phyloP scores from a whole-genome alignment of 2,888 invertebrate species.

The Bembecia ichneumoniformis region DNA sequence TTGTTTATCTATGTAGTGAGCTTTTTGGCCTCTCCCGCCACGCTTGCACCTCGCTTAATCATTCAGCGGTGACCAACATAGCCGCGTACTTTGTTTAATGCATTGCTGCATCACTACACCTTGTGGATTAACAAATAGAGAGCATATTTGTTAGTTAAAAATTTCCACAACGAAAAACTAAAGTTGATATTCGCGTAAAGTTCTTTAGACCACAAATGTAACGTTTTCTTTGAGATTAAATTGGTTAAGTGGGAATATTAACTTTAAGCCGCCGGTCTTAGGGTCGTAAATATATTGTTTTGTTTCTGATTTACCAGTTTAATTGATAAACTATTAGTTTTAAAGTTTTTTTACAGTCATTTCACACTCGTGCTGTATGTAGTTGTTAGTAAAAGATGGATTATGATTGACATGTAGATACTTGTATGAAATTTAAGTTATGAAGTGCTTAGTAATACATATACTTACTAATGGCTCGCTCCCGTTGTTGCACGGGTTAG shows the following conservation, averaged over 20 bases:
- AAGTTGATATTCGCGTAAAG: not conserved
- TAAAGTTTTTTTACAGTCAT: not conserved
- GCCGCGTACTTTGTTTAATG: too few species aligned
- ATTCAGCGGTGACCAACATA: slow-evolving; percentile 1
- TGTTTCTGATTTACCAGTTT: not conserved
- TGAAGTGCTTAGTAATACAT: too few species aligned
- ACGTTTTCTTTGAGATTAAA: slow-evolving; percentile 2
- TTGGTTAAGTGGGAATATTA: not conserved
- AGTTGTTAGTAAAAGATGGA: not conserved
- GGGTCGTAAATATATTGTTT: not conserved
- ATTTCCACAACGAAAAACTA: not conserved
- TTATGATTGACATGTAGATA: too few species aligned
- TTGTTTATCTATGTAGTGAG: slow-evolving; percentile 25
- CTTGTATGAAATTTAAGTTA: too few species aligned
- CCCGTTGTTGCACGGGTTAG: too few species aligned
- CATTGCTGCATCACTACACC: not conserved
- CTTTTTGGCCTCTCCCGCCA: slow-evolving; percentile 20
- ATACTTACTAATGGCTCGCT: not conserved
- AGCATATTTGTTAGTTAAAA: not conserved
- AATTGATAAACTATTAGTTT: not conserved
- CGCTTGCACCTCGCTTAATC: slow-evolving; percentile 23
- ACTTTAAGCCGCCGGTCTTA: not conserved
- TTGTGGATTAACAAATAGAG: not conserved
- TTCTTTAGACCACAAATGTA: slow-evolving; percentile 4
- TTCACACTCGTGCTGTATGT: not conserved